Evolutionary conservation across 2,888 invertebrate species (phyloP).

Genomic region (Xestia c-nigrum): DNA sequence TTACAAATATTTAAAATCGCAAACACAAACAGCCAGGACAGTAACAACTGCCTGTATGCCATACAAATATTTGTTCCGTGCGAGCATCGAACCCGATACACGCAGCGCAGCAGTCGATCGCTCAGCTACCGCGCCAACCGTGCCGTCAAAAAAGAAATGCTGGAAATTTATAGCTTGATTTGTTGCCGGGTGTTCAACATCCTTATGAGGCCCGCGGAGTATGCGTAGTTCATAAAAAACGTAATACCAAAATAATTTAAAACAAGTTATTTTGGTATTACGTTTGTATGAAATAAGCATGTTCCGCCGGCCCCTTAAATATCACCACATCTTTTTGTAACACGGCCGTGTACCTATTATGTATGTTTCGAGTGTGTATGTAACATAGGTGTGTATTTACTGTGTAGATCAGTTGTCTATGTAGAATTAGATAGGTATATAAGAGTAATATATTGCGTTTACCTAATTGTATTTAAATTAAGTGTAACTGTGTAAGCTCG

Average conservation of each 20-base stretch:
- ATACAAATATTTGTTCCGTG: neutral
- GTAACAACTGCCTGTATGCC: neutral
- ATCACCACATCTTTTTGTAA: neutral
- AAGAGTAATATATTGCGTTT: conserved; percentile 17
- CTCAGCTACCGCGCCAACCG: neutral
- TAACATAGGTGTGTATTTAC: conserved; percentile 23
- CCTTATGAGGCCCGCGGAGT: too few relatives aligned
- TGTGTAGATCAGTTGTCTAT: conserved; percentile 10
- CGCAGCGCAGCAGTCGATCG: too few relatives aligned
- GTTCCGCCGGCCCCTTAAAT: too few relatives aligned
- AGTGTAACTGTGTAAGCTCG: neutral
- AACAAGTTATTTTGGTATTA: too few relatives aligned
- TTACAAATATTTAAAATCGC: neutral
- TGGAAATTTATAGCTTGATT: too few relatives aligned
- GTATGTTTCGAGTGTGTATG: conserved; percentile 15
- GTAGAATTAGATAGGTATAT: conserved; percentile 2
- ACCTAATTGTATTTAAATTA: neutral
- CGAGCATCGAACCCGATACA: too few relatives aligned
- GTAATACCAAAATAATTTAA: too few relatives aligned
- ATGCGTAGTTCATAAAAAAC: too few relatives aligned
- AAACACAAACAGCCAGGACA: neutral
- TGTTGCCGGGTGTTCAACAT: too few relatives aligned
- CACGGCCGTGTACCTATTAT: too few relatives aligned
- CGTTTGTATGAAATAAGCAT: too few relatives aligned
- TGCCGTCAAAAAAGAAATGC: neutral